phyloP scores from a whole-genome alignment of 2,113 vertebrate species.

The Brienomyrus brachyistius region DNA sequence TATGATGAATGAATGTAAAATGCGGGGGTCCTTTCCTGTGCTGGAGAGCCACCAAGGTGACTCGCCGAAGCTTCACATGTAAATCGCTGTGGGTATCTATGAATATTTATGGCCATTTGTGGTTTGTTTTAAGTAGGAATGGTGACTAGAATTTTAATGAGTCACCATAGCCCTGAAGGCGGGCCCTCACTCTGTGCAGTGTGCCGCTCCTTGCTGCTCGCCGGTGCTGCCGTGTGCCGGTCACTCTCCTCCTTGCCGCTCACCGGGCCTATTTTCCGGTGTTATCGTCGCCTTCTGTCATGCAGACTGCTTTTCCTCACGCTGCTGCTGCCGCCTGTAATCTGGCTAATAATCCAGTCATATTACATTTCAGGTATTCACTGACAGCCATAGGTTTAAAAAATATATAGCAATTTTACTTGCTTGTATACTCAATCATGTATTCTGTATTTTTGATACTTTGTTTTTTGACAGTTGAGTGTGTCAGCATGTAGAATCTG shows the following conservation, averaged over 20 bases:
- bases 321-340: background rate
- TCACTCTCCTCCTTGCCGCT: background rate
- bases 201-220: background rate
- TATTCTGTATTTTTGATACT: background rate
- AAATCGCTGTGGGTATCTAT: background rate
- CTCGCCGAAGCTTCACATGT: background rate
- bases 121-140: slow-evolving; percentile 3
- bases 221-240: background rate
- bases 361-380: background rate
- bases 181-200: background rate
- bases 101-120: slow-evolving; percentile 12
- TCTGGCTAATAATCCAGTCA: background rate
- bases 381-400: background rate
- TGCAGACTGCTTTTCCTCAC: background rate
- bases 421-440: background rate
- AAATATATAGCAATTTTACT: background rate
- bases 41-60: slow-evolving; percentile 2
- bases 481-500: background rate
- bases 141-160: slow-evolving; percentile 7
- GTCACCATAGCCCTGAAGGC: background rate
- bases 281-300: background rate
- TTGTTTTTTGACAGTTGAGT: background rate
- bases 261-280: background rate
- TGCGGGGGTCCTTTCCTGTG: background rate
- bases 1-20: background rate